Conservation (phyloP, 2,113 vertebrate species). For the Corythoichthys haematopterus region DNA sequence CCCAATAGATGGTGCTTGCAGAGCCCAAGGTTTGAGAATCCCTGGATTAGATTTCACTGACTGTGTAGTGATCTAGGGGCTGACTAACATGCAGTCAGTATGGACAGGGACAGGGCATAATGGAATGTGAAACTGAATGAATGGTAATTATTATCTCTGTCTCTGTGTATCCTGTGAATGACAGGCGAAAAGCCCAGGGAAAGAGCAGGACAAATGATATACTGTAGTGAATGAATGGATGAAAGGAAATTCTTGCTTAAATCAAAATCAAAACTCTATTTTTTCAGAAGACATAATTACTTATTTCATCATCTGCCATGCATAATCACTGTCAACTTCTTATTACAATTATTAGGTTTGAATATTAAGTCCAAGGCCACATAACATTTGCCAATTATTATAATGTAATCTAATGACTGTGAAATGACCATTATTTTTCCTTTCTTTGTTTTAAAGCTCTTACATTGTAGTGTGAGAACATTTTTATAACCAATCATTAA, state of each 20-base stretch:
- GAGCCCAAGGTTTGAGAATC: too few species aligned
- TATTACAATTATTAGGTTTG: conserved; percentile 45
- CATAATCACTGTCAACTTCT: conserved; percentile 50
- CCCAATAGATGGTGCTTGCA: too few species aligned
- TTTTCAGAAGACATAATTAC: conserved; percentile 44
- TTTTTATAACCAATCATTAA: conserved; percentile 78
- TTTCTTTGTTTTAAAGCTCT: conserved; percentile 50
- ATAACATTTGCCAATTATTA: conserved; percentile 47
- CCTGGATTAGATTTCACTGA: conserved; percentile 35
- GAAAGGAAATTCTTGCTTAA: conserved; percentile 20
- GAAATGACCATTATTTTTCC: conserved; percentile 48
- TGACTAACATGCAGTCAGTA: neutral
- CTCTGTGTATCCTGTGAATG: neutral
- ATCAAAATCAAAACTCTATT: conserved; percentile 35
- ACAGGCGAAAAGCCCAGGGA: neutral
- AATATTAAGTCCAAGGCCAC: conserved; percentile 45
- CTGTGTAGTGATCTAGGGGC: neutral
- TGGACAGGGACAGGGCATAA: neutral
- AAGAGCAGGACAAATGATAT: neutral
- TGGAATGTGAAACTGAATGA: neutral
- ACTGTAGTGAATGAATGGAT: neutral
- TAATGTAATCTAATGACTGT: conserved; percentile 52
- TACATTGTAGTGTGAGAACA: conserved; percentile 72
- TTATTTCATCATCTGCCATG: conserved; percentile 27
- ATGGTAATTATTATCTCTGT: neutral